Conservation (phyloP, 2,888 invertebrate species). For the Bugula neritina region DNA sequence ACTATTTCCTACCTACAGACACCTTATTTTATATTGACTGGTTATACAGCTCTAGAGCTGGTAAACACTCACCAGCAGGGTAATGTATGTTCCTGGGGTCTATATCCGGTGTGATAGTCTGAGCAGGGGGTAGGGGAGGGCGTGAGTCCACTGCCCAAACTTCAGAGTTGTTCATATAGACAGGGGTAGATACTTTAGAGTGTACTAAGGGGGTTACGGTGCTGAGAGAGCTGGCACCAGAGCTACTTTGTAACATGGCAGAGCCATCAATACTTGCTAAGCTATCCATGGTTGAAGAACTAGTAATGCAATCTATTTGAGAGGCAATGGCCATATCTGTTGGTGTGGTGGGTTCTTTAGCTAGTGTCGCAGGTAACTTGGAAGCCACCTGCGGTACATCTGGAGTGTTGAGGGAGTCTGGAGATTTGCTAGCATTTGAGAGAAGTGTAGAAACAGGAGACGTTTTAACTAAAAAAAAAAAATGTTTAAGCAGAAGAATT, state of each 20-base stretch:
- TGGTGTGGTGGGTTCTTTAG: no score
- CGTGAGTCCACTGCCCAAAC: neutral
- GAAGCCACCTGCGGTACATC: neutral
- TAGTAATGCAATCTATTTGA: neutral
- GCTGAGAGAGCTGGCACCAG: neutral
- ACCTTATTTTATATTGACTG: no score
- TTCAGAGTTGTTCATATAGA: constrained; percentile 22
- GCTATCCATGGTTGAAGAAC: neutral
- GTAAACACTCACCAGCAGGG: neutral
- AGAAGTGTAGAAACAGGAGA: neutral
- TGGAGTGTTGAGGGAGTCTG: neutral
- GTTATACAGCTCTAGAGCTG: no score
- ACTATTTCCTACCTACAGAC: no score
- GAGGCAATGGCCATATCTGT: neutral
- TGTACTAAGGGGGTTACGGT: neutral
- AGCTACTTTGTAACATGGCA: neutral
- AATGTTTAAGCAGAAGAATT: no score
- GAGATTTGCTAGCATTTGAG: neutral
- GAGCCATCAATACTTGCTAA: neutral
- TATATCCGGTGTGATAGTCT: neutral
- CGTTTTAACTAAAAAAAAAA: no score
- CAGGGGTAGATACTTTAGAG: neutral
- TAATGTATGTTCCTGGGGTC: constrained; percentile 12
- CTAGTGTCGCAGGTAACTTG: no score
- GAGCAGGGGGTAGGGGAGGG: neutral